Base-by-base conservation (phyloP, 2,888 invertebrate genomes). In the Sclerodermus sp. region DNA sequence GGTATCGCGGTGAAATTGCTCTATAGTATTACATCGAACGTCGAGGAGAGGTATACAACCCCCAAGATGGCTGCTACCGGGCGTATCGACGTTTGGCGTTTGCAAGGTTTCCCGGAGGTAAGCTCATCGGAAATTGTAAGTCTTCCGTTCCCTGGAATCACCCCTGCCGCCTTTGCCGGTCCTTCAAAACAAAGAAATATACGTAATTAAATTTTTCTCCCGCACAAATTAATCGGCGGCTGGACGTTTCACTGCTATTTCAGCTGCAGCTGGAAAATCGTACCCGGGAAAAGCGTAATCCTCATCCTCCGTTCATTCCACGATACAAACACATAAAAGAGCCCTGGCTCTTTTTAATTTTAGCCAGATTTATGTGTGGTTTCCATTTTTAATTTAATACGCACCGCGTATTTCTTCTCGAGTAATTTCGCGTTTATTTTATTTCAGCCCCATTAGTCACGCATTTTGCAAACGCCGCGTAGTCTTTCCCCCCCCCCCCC, bases 101-200 rank as follows among this genome's bases (percentile, higher is more conserved):
- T 77, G 62, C 58, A 68, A 61, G 77, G 77, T 76, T 77, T 77
- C 77, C 61, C 70, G 67, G 71, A 73, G 75, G 77, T 77, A 77
- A 77, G 77, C 77, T 77, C 77, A 78, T 77, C 77, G 77, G 76
- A 64, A 73, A 69, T 77, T 77, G 75, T 59, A 58, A 70, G 77
- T 72, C 77, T 78, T 78, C 77, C 72, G 67, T 74, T 74, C 73
- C 77, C 74, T 73, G 59, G 64, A 68, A 68, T 71, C 64, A 64
- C 67, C 68, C 68, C 73, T 64, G 61, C 61, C 62, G 48, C 65
- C 60, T 66, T 64, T 62, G 52, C 59, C 47, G 51, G 56, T 57
- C 66, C 57, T 63, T 66, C 64, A 71, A 73, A 73, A 74, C 73
- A 74, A 73, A 71, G 75, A 75, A 75, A 72, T 67, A 70, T 62